Conservation (phyloP, 2,888 invertebrate species). For the Aplocera efformata region DNA sequence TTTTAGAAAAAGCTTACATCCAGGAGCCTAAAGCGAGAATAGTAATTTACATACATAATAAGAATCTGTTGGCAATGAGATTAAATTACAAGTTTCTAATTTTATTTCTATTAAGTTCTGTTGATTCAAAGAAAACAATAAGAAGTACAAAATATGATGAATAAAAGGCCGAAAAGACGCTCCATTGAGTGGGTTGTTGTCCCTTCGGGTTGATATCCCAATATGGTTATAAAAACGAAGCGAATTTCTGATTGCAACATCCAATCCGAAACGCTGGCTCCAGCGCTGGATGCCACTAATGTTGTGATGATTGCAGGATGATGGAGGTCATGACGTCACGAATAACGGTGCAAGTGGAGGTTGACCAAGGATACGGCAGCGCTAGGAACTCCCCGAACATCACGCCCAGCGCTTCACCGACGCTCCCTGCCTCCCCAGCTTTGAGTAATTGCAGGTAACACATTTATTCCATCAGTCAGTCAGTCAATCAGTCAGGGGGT, state of each 20-base stretch:
- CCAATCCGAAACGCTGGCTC: background rate
- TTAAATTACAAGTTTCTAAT: too few species aligned
- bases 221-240: slow-evolving; percentile 66
- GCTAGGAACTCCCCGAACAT: slow-evolving; percentile 60
- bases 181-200: slow-evolving; percentile 55
- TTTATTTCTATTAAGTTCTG: too few species aligned
- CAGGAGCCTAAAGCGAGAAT: too few species aligned
- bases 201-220: slow-evolving; percentile 61
- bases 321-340: slow-evolving; percentile 67
- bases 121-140: too few species aligned
- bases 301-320: slow-evolving; percentile 51
- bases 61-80: too few species aligned
- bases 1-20: too few species aligned
- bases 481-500: too few species aligned
- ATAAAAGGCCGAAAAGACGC: slow-evolving; percentile 51
- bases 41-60: too few species aligned
- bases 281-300: background rate
- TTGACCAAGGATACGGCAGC: slow-evolving; percentile 68
- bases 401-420: slow-evolving; percentile 59
- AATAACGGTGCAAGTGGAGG: slow-evolving; percentile 3
- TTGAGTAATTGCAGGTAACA: slow-evolving; percentile 43
- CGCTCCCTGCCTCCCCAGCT: slow-evolving; percentile 49
- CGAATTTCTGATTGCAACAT: slow-evolving; percentile 49
- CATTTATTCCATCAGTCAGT: too few species aligned
- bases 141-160: slow-evolving; percentile 48